Conservation (phyloP, 2,888 invertebrate genomes). For the Agapostemon virescens region DNA sequence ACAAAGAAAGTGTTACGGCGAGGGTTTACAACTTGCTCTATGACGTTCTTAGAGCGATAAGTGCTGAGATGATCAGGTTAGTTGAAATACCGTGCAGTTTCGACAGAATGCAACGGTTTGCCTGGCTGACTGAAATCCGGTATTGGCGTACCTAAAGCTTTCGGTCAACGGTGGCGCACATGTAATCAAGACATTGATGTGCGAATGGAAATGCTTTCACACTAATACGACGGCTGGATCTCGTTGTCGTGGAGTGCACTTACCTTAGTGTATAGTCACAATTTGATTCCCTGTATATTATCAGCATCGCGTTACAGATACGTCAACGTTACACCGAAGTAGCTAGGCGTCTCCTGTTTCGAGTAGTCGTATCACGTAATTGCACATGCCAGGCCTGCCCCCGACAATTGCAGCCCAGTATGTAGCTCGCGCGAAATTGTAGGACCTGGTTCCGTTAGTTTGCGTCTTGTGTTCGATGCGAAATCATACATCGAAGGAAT, state of each 20-base stretch:
- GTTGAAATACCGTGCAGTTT: too few species aligned
- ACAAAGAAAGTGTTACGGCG: too few species aligned
- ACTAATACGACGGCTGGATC: background rate
- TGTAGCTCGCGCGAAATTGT: background rate
- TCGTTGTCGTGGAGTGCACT: conserved; percentile 10
- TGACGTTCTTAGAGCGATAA: too few species aligned
- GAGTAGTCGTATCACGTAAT: conserved; percentile 1
- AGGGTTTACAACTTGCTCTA: too few species aligned
- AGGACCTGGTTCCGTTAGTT: background rate
- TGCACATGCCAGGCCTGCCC: background rate
- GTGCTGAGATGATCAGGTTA: too few species aligned
- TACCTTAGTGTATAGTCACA: conserved; percentile 2
- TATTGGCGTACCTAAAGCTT: background rate
- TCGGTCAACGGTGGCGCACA: background rate
- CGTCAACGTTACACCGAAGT: conserved; percentile 14
- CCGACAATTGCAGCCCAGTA: background rate
- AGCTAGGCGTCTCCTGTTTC: background rate
- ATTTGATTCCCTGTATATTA: conserved; percentile 36
- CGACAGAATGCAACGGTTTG: background rate
- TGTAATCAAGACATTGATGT: background rate
- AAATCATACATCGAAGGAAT: background rate
- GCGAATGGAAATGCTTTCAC: conserved; percentile 11
- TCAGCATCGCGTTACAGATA: conserved; percentile 40
- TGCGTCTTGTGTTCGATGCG: background rate
- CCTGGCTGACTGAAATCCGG: background rate